Evolutionary conservation across 2,113 vertebrate genomes (phyloP).

Genomic region (Oreochromis spilurus): DNA sequence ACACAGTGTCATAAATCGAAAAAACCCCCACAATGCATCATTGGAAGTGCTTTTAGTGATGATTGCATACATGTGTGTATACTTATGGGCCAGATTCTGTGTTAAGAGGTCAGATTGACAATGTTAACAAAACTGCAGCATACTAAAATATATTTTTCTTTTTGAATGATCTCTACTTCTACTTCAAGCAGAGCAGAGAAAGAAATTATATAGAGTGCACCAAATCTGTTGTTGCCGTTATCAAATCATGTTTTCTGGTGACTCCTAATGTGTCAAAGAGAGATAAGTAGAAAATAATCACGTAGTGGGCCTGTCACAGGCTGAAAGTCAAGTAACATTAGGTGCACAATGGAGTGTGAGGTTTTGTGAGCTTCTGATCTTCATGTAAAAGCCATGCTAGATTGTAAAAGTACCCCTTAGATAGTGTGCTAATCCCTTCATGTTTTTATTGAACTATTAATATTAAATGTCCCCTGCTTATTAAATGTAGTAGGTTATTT

Average conservation of each 20-base stretch:
- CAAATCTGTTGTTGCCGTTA: background rate
- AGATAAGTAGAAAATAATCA: background rate
- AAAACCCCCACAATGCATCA: background rate
- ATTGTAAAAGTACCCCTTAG: background rate
- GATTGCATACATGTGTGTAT: background rate
- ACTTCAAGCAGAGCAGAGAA: background rate
- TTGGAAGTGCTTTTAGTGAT: background rate
- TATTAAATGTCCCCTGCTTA: background rate
- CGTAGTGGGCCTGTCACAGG: background rate
- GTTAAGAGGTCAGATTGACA: background rate
- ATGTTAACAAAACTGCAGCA: background rate
- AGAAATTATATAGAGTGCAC: background rate
- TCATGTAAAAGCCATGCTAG: background rate
- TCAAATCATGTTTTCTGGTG: background rate
- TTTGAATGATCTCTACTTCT: background rate
- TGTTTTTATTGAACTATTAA: background rate
- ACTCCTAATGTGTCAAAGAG: background rate
- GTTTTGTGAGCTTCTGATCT: background rate
- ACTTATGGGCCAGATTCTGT: background rate
- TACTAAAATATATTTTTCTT: background rate
- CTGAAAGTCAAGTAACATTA: background rate
- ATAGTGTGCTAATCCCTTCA: background rate
- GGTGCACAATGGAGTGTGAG: background rate
- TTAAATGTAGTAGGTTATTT: background rate
- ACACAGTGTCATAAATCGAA: background rate